Percentiles rank a stretch among this genome's conserved stretches.
phyloP scores from a whole-genome alignment of 2,113 vertebrate genomes.

The Oryzias javanicus region DNA sequence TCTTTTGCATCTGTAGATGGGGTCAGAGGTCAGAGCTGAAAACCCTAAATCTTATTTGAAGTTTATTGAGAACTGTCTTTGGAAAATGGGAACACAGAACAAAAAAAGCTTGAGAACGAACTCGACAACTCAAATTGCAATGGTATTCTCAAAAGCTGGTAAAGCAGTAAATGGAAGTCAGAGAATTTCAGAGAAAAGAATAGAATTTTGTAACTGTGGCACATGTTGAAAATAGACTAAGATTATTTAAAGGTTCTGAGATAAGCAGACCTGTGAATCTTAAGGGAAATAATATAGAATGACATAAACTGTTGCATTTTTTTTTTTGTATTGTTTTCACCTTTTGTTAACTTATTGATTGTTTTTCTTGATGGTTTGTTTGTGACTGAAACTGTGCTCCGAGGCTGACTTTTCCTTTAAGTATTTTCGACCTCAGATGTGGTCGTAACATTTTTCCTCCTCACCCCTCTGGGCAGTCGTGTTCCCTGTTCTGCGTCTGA shows the following conservation, averaged over 20 bases:
- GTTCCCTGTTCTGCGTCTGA: neutral
- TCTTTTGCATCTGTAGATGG: neutral
- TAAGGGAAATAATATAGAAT: constrained; percentile 9
- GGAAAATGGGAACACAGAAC: too few relatives aligned
- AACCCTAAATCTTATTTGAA: too few relatives aligned
- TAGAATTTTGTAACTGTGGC: constrained; percentile 5
- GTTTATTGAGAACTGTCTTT: too few relatives aligned
- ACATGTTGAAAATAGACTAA: neutral
- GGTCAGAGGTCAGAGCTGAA: neutral
- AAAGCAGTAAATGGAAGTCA: too few relatives aligned
- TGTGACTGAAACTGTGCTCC: constrained; percentile 6
- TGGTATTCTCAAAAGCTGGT: too few relatives aligned
- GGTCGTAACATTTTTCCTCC: neutral
- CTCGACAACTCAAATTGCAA: too few relatives aligned
- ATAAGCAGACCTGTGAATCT: neutral
- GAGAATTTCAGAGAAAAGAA: neutral
- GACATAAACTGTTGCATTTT: constrained; percentile 9
- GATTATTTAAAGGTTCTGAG: neutral
- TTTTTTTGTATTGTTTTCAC: neutral
- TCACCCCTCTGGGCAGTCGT: neutral
- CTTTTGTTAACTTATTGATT: constrained; percentile 3
- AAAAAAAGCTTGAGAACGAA: too few relatives aligned
- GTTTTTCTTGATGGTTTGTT: constrained; percentile 8
- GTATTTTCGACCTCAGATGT: neutral
- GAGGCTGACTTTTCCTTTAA: neutral